Evolutionary conservation across 2,797 vertebrate species (phyloP), one percentile per base, ranked within the genome.

Genomic region (Periparus ater): DNA sequence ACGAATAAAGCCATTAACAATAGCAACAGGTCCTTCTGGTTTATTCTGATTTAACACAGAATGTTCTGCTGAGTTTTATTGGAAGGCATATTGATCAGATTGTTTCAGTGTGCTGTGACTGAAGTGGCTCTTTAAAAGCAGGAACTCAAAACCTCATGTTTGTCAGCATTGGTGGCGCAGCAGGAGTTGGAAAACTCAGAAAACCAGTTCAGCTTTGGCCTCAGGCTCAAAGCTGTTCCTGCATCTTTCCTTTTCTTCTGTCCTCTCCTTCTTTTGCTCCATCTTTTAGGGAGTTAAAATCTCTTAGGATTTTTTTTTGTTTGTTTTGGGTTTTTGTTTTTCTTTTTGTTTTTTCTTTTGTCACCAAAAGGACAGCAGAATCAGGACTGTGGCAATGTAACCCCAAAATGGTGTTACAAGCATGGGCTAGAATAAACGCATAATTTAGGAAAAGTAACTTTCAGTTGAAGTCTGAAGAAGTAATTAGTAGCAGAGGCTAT

Each of bases 21-120:
- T 25, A 85, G 60, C 3, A 10, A 84, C 48, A 47, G 36, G 36
- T 62, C 42, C 34, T 94, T 92, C 77, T 94, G 50, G 27, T 83
- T 90, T 93, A 66, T 84, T 93, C 60, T 88, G 54, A 65, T 92
- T 93, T 91, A 91, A 68, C 36, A 40, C 44, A 40, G 9, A 68
- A 53, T 14, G 20, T 91, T 81, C 45, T 84, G 32, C 32, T 85
- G 40, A 54, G 62, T 84, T 93, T 70, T 88, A 57, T 48, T 65
- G 62, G n/a, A 68, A 81, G 62, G 81, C 36, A n/a, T 77, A 74
- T 93, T 96, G 91, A 89, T 91, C 89, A 91, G 47, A 62, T 94
- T 78, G 77, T 94, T 94, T 74, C 66, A 79, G 62, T 71, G 73
- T 79, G 87, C 26, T 73, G 48, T 85, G 72, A 88, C 44, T 75